Percentiles rank a stretch among this genome's conserved stretches.
These are phyloP conservation scores for Lobophora halterata DNA, from an alignment of 2,888 invertebrate genomes.

Conservation along the genomic window DNA sequence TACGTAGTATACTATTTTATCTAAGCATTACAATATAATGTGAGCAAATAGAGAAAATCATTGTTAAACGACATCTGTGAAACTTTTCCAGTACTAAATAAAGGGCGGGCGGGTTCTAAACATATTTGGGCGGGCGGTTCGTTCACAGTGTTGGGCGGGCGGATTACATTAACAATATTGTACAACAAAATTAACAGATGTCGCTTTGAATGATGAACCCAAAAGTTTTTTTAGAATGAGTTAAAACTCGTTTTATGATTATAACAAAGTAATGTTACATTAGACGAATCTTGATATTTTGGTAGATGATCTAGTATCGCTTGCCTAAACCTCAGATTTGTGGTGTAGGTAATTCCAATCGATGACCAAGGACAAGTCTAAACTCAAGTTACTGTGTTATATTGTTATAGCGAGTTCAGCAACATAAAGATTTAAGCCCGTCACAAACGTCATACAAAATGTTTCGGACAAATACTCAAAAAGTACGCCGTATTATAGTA, in stretches of 20 bases:
- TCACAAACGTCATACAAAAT: no score
- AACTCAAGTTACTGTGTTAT: conserved; percentile 7
- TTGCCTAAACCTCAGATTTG: conserved; percentile 14
- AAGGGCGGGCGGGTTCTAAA: conserved; percentile 25
- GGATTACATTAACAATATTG: conserved; percentile 3
- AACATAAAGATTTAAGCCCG: no score
- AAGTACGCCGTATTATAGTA: no score
- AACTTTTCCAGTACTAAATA: conserved; percentile 5
- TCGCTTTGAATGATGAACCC: conserved; percentile 10
- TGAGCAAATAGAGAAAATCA: no score
- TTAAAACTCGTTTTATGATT: background rate
- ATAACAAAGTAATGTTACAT: background rate
- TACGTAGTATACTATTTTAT: no score
- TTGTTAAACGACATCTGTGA: conserved; percentile 14
- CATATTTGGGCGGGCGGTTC: background rate
- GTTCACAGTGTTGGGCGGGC: conserved; percentile 15
- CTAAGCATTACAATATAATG: no score
- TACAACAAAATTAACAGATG: conserved; percentile 21
- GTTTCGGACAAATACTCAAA: no score
- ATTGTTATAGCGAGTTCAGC: no score
- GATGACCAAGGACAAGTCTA: conserved; percentile 17
- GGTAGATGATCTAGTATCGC: no score
- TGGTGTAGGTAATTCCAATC: conserved; percentile 21
- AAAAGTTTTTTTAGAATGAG: background rate
- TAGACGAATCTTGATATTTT: no score